These are phyloP conservation scores for Chalcosyrphus nemorum DNA, from an alignment of 2,888 invertebrate species.

Conservation along the genomic window DNA sequence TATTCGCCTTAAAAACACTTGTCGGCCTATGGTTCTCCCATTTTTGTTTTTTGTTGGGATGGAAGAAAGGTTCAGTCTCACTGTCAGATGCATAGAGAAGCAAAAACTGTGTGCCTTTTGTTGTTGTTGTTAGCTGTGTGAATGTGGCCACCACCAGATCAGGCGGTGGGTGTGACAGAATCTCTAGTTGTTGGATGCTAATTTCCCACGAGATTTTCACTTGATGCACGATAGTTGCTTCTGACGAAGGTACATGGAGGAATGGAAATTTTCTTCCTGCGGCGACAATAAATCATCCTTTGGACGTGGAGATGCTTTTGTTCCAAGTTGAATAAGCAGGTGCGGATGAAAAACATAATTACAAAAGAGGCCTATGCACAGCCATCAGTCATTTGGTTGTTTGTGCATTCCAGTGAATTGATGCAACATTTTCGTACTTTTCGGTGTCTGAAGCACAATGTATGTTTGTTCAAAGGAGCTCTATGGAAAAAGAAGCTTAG, in stretches of 20 bases:
- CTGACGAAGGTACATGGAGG: constrained; percentile 8
- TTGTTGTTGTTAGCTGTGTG: constrained; percentile 4
- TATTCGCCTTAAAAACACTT: constrained; percentile 68
- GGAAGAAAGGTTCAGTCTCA: constrained; percentile 5
- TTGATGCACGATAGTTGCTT: constrained; percentile 50
- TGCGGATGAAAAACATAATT: neutral
- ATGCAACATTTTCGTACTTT: neutral
- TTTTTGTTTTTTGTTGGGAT: constrained; percentile 3
- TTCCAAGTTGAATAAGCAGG: neutral
- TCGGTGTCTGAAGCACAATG: no score
- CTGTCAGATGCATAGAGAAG: constrained; percentile 32
- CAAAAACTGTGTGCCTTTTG: constrained; percentile 16
- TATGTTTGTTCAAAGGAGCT: no score
- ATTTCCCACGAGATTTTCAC: constrained; percentile 65
- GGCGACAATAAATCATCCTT: constrained; percentile 23
- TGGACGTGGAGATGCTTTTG: neutral
- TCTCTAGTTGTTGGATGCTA: constrained; percentile 54
- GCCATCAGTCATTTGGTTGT: neutral
- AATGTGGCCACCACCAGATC: neutral
- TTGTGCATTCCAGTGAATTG: neutral
- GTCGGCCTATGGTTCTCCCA: constrained; percentile 49
- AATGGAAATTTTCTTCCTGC: constrained; percentile 14
- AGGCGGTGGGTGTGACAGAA: constrained; percentile 43
- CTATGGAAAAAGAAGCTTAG: no score
- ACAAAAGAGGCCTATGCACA: neutral